Evolutionary conservation across 2,797 vertebrate genomes (phyloP), one percentile per base, ranked within the genome.

Genomic region (Liparis tanakae): DNA sequence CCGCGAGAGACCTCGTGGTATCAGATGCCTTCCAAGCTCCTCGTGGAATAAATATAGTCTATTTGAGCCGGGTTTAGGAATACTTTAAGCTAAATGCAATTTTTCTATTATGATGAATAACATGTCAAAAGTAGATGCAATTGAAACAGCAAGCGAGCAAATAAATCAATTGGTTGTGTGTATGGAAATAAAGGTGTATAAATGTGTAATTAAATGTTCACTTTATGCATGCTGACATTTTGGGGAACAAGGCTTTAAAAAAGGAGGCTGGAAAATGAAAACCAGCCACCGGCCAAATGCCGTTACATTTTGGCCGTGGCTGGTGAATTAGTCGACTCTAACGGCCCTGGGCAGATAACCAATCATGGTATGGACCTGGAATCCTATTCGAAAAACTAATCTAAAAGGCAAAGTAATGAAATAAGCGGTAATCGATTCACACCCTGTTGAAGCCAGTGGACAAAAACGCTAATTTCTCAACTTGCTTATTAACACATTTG

Each of bases 281-380:
- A 77, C 22, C 69, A 81, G 76, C 77, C 56, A 76, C 20, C 67
- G 68, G 85, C 88, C 81, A 85, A 85, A 73, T n/a, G 46, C 76
- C 36, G 72, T 50, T 82, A 62, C 10, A 54, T 78, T 88, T 82
- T 82, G 78, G 72, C 83, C 44, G 55, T 71, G 67, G 78, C 67
- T 70, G 56, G 56, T 51, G 72, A 88, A 89, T 88, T 73, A 79
- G 77, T 87, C 72, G 43, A 44, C 76, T 84, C 65, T 71, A 78
- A 50, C 10, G 7, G 51, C 74, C 75, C 84, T 67, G 89, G 86
- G 85, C 83, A 89, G 73, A 76, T 85, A 83, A 88, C 82, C 81
- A 87, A 82, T 86, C 80, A 87, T 70, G 80, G 83, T 74, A 66
- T 68, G 77, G 61, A 72, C 58, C 67, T 34, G 59, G 57, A 69